A percentile compares a stretch with the other conserved stretches of the same genome.
phyloP scores from a whole-genome alignment of 2,888 invertebrate species.

The Ephialtes manifestator region DNA sequence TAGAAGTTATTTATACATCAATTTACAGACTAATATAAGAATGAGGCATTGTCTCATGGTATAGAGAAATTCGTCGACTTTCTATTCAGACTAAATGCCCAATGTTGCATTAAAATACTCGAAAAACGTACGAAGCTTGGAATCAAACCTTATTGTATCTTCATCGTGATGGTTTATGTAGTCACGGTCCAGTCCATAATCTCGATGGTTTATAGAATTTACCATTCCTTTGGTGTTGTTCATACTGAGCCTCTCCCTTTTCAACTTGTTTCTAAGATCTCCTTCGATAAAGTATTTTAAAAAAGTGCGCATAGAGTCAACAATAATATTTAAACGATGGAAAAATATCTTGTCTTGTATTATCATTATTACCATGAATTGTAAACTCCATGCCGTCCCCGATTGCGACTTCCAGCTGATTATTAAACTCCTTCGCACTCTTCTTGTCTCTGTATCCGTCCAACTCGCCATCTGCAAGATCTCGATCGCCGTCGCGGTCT shows the following conservation, averaged over 20 bases:
- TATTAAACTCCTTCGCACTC: constrained; percentile 90
- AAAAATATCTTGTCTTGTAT: not conserved
- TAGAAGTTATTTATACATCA: no score
- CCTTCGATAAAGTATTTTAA: constrained; percentile 86
- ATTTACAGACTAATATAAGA: no score
- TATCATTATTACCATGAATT: constrained; percentile 91
- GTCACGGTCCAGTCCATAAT: constrained; percentile 92
- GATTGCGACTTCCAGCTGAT: constrained; percentile 95
- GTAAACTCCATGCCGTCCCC: constrained; percentile 98
- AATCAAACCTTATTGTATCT: constrained; percentile 86
- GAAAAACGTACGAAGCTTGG: not conserved
- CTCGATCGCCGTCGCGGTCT: constrained; percentile 89
- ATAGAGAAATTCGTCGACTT: no score
- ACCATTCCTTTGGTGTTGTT: constrained; percentile 92
- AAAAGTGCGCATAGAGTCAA: constrained; percentile 23
- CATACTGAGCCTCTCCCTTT: constrained; percentile 93
- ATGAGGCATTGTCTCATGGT: no score
- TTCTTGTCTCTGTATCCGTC: constrained; percentile 93
- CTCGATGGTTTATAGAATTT: constrained; percentile 94
- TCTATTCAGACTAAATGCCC: not conserved
- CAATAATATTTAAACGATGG: constrained; percentile 16
- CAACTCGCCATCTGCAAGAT: constrained; percentile 94
- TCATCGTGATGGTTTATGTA: constrained; percentile 90
- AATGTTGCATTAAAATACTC: not conserved
- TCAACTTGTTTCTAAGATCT: constrained; percentile 93